phyloP scores from a whole-genome alignment of 2,797 vertebrate genomes.

The Notamacropus eugenii region DNA sequence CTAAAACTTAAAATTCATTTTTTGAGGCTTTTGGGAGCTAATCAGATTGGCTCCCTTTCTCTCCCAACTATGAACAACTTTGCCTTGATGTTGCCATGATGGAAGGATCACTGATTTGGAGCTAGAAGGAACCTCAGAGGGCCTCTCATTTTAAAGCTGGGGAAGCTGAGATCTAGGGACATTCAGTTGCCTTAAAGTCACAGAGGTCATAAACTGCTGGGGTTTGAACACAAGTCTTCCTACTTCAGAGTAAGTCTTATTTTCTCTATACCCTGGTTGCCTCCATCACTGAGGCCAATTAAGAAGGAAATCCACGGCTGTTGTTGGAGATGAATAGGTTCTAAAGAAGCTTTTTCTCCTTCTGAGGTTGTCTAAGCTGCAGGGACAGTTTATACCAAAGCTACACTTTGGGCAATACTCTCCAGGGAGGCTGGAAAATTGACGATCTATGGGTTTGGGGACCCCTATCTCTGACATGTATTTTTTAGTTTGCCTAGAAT shows the following conservation, averaged over 20 bases:
- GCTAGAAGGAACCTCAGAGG: neutral
- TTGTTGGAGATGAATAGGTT: slow-evolving; percentile 28
- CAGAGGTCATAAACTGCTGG: neutral
- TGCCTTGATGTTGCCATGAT: slow-evolving; percentile 39
- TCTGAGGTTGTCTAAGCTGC: neutral
- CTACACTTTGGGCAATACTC: neutral
- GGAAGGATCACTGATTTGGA: neutral
- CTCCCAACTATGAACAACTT: slow-evolving; percentile 42
- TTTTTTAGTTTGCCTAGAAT: neutral
- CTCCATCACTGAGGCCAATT: neutral
- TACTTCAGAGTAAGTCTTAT: neutral
- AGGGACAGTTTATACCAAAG: neutral
- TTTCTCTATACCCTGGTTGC: neutral
- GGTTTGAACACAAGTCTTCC: neutral
- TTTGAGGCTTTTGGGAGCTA: slow-evolving; percentile 9
- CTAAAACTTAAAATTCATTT: slow-evolving; percentile 51
- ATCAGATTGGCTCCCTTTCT: slow-evolving; percentile 10
- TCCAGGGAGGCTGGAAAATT: slow-evolving; percentile 29
- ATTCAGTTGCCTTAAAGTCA: neutral
- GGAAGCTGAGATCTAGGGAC: neutral
- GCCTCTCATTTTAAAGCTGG: neutral
- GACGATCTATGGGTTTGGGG: slow-evolving; percentile 18
- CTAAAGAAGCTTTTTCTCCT: neutral
- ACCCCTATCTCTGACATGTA: neutral
- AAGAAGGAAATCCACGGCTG: neutral